Evolutionary conservation across 2,113 vertebrate species (phyloP).

Genomic region (Etia nguti): DNA sequence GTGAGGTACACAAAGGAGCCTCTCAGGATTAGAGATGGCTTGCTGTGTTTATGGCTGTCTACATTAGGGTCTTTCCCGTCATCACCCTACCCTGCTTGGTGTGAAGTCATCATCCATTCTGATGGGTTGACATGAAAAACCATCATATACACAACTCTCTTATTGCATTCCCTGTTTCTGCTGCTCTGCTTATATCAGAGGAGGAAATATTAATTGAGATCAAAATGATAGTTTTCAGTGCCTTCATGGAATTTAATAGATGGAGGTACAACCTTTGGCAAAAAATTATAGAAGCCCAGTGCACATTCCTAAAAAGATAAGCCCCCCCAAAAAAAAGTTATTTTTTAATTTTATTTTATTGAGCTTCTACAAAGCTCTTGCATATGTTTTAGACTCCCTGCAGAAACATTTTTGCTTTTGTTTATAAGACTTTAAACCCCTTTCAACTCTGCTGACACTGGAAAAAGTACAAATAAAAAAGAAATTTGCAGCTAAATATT

Average conservation of each 20-base stretch:
- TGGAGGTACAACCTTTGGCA: background rate
- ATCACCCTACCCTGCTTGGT: conserved; percentile 48
- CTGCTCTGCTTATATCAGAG: background rate
- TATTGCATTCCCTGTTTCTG: background rate
- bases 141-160: background rate
- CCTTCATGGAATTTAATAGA: background rate
- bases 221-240: background rate
- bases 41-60: conserved; percentile 84
- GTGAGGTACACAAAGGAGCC: conserved; percentile 84
- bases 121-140: conserved; percentile 60
- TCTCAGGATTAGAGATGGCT: conserved; percentile 82
- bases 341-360: too few species aligned
- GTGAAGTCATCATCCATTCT: conserved; percentile 75
- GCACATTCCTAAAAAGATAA: background rate
- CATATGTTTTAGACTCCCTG: background rate
- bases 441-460: background rate
- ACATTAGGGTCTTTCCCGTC: conserved; percentile 77
- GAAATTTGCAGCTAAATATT: background rate
- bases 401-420: background rate
- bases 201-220: background rate
- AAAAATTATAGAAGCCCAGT: background rate
- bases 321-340: background rate
- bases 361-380: background rate
- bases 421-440: background rate
- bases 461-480: background rate